phyloP scores from a whole-genome alignment of 2,888 invertebrate species.

The Ormyrus labotus region DNA sequence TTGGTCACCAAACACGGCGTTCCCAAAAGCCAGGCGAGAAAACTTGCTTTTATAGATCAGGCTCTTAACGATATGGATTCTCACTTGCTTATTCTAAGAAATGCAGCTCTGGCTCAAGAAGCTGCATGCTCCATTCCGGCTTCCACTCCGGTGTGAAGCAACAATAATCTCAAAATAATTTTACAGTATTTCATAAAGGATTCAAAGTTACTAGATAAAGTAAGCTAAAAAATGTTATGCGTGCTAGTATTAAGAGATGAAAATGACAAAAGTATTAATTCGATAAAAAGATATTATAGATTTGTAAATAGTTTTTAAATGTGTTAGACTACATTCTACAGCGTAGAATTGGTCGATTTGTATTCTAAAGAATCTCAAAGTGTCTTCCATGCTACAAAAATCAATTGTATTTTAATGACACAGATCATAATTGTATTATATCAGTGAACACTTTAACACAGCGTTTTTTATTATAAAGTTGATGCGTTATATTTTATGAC shows the following conservation, averaged over 20 bases:
- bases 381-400: conserved; percentile 40
- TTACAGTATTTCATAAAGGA: conserved; percentile 10
- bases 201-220: conserved; percentile 16
- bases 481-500: conserved; percentile 58
- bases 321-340: conserved; percentile 11
- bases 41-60: conserved; percentile 80
- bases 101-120: conserved; percentile 78
- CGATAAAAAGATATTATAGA: conserved; percentile 10
- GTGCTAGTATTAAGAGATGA: background rate
- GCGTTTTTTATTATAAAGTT: conserved; percentile 49
- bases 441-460: conserved; percentile 53
- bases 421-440: conserved; percentile 47
- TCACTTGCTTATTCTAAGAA: conserved; percentile 77
- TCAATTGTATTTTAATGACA: conserved; percentile 37
- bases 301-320: conserved; percentile 23
- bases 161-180: conserved; percentile 1
- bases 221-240: background rate
- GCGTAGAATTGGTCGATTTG: conserved; percentile 14
- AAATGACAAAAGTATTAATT: background rate
- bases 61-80: conserved; percentile 82
- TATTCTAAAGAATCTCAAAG: conserved; percentile 32
- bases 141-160: conserved; percentile 69
- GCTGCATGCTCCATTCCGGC: conserved; percentile 74
- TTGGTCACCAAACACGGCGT: conserved; percentile 80
- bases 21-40: conserved; percentile 75